phyloP scores from a whole-genome alignment of 2,888 invertebrate genomes.

The Epistrophella euchroma region DNA sequence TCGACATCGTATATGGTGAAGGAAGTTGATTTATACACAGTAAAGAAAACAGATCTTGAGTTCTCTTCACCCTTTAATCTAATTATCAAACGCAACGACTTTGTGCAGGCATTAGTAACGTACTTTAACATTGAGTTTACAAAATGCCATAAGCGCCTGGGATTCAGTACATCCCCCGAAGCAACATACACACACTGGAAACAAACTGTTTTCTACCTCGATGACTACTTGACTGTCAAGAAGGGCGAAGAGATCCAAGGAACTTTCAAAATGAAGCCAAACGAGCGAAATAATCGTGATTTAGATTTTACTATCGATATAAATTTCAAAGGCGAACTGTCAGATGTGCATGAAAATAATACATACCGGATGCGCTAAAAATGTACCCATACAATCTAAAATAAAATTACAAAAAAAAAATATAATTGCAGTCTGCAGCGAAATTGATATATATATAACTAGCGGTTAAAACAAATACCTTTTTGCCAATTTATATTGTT shows the following conservation, averaged over 20 bases:
- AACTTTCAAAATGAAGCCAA: conserved; percentile 96
- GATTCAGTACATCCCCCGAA: conserved; percentile 99
- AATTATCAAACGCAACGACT: conserved; percentile 95
- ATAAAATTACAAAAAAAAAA: conserved; percentile 12
- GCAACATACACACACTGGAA: conserved; percentile 99
- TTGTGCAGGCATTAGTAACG: conserved; percentile 98
- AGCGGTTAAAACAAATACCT: conserved; percentile 19
- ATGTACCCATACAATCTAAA: neutral
- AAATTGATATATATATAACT: conserved; percentile 43
- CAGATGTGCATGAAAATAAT: conserved; percentile 93
- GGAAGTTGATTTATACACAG: conserved; percentile 99
- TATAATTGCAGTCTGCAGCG: conserved; percentile 31
- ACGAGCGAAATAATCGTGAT: conserved; percentile 98
- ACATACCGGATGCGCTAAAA: conserved; percentile 95
- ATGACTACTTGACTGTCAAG: conserved; percentile 98
- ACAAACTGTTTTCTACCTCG: conserved; percentile 97
- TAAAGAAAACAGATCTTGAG: conserved; percentile 96
- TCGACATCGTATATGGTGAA: conserved; percentile 97
- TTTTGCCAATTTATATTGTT: conserved; percentile 54
- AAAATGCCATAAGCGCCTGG: conserved; percentile 98
- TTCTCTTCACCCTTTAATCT: conserved; percentile 95
- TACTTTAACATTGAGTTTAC: conserved; percentile 99
- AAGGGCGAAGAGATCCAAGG: conserved; percentile 97
- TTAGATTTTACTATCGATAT: conserved; percentile 97
- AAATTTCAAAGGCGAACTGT: conserved; percentile 95